Evolutionary conservation across 2,888 invertebrate species (phyloP).

Genomic region (Mechanitis messenoides): DNA sequence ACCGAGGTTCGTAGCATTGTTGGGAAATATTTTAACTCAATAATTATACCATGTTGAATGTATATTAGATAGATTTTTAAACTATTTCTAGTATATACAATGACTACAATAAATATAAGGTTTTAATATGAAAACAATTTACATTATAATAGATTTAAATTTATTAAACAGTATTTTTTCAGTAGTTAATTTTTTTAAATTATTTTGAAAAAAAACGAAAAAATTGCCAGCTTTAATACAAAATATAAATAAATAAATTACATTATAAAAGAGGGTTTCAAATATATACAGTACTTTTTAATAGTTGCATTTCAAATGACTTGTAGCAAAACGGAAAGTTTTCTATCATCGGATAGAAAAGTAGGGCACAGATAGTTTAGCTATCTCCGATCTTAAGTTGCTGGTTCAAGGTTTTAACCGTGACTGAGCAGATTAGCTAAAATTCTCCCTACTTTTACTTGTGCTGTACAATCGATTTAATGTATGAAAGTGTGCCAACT

Average conservation of each 20-base stretch:
- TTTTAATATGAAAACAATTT: too few species aligned
- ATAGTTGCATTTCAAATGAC: too few species aligned
- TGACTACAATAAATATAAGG: too few species aligned
- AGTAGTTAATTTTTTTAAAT: too few species aligned
- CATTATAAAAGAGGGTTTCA: too few species aligned
- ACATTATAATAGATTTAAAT: too few species aligned
- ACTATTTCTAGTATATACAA: too few species aligned
- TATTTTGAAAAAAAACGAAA: not conserved
- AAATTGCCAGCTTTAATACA: too few species aligned
- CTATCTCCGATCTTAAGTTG: conserved; percentile 11
- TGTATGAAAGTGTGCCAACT: not conserved
- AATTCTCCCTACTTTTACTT: not conserved
- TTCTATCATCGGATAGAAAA: not conserved
- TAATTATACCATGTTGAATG: not conserved
- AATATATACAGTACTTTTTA: too few species aligned
- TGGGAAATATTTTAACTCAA: conserved; percentile 8
- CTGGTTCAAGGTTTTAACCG: conserved; percentile 10
- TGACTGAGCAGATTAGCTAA: conserved; percentile 20
- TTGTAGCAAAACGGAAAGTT: not conserved
- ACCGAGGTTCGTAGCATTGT: conserved; percentile 34
- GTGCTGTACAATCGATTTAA: not conserved
- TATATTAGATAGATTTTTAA: too few species aligned
- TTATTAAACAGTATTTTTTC: too few species aligned
- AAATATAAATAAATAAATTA: too few species aligned
- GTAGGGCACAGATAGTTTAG: conserved; percentile 4